Evolutionary conservation across 2,797 vertebrate genomes (phyloP).

Genomic region (Halcyon chelicuti): DNA sequence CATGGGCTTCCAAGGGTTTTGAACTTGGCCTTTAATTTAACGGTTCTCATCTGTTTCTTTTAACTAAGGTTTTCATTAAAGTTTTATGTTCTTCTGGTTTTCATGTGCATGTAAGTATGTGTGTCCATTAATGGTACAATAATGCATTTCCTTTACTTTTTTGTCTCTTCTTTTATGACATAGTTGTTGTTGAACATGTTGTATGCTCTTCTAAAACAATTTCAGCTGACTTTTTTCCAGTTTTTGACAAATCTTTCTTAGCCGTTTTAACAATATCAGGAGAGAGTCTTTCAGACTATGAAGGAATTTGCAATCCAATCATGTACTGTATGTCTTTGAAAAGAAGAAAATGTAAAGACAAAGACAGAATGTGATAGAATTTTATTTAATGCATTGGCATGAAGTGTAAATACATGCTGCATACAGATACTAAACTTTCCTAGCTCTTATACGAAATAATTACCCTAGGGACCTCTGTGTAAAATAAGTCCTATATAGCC

Average conservation of each 20-base stretch:
- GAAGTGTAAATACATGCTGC: constrained; percentile 67
- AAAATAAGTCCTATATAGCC: constrained; percentile 65
- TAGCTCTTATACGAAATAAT: constrained; percentile 61
- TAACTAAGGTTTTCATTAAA: not conserved
- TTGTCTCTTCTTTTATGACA: not conserved
- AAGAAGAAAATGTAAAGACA: constrained; percentile 41
- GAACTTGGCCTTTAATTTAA: not conserved
- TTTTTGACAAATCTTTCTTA: not conserved
- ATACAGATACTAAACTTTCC: constrained; percentile 43
- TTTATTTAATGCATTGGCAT: constrained; percentile 55
- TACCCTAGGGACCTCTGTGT: constrained; percentile 67
- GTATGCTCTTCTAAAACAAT: not conserved
- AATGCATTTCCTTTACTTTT: not conserved
- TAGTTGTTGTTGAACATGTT: not conserved
- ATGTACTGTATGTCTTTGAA: constrained; percentile 10
- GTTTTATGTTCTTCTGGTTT: not conserved
- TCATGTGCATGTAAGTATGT: not conserved
- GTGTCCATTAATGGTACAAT: not conserved
- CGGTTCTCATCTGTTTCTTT: not conserved
- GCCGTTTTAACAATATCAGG: not conserved
- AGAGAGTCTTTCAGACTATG: not conserved
- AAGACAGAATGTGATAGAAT: constrained; percentile 42
- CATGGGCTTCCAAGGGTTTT: not conserved
- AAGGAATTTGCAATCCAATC: constrained; percentile 8
- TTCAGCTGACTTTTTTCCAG: not conserved